Evolutionary conservation across 2,888 invertebrate genomes (phyloP).

Genomic region (Aricia artaxerxes): DNA sequence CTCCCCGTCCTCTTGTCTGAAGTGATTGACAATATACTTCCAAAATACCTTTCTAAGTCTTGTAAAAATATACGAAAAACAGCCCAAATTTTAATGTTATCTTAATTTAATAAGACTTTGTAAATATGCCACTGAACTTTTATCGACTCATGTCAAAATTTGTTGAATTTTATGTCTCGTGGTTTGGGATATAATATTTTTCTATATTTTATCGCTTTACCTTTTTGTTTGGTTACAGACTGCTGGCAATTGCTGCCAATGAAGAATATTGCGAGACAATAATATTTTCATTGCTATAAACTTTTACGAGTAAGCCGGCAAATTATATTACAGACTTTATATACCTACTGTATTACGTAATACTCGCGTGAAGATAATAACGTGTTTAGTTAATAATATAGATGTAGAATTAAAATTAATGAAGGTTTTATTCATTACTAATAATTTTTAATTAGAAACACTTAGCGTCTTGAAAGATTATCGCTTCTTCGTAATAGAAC

Average conservation of each 20-base stretch:
- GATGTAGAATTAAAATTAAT: background rate
- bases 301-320: background rate
- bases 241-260: slow-evolving; percentile 6
- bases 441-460: background rate
- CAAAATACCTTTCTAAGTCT: background rate
- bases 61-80: no score
- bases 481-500: background rate
- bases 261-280: background rate
- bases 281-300: background rate
- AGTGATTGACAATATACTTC: slow-evolving; percentile 3
- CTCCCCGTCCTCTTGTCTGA: background rate
- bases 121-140: no score
- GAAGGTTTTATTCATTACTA: background rate
- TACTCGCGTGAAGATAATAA: slow-evolving; percentile 17
- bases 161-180: no score
- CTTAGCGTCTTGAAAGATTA: background rate
- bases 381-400: background rate
- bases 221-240: background rate
- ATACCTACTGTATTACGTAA: background rate
- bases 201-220: background rate
- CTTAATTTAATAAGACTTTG: no score
- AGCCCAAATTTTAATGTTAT: no score
- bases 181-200: no score
- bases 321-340: background rate
- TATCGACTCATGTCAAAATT: no score